phyloP scores from a whole-genome alignment of 2,797 vertebrate species.

The Bovichtus diacanthus region DNA sequence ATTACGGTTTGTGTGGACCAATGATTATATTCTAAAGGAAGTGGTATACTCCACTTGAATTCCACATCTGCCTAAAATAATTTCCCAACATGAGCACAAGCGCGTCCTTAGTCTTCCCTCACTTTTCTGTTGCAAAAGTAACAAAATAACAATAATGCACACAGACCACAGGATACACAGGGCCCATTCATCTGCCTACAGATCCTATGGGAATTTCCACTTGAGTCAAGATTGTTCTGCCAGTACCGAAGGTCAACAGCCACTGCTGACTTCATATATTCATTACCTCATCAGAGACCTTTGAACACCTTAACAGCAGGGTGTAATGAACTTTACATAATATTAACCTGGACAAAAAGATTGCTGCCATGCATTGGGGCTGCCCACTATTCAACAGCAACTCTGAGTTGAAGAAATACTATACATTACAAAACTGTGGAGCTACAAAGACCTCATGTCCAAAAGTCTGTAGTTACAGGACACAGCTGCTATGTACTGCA shows the following conservation, averaged over 20 bases:
- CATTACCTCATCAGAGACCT: slow-evolving; percentile 48
- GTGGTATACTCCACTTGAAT: neutral
- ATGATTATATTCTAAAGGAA: neutral
- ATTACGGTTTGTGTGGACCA: neutral
- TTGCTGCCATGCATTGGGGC: slow-evolving; percentile 3
- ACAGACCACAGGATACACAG: neutral
- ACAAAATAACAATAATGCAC: slow-evolving; percentile 1
- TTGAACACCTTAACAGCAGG: slow-evolving; percentile 45
- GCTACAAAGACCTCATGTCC: neutral
- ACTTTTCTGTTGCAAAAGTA: neutral
- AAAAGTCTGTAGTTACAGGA: neutral
- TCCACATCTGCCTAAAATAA: slow-evolving; percentile 4
- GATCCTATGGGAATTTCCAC: neutral
- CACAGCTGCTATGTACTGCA: no score
- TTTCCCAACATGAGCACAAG: neutral
- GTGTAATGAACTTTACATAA: slow-evolving; percentile 30
- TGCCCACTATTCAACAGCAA: slow-evolving; percentile 10
- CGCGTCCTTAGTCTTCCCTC: neutral
- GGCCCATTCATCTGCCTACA: neutral
- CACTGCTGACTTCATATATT: slow-evolving; percentile 29
- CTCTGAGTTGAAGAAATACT: slow-evolving; percentile 17
- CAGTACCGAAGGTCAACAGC: slow-evolving; percentile 26
- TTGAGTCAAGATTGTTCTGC: neutral
- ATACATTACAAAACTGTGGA: neutral
- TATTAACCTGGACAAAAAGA: slow-evolving; percentile 7